Evolutionary conservation across 2,888 invertebrate genomes (phyloP).

Genomic region (Timema podura): DNA sequence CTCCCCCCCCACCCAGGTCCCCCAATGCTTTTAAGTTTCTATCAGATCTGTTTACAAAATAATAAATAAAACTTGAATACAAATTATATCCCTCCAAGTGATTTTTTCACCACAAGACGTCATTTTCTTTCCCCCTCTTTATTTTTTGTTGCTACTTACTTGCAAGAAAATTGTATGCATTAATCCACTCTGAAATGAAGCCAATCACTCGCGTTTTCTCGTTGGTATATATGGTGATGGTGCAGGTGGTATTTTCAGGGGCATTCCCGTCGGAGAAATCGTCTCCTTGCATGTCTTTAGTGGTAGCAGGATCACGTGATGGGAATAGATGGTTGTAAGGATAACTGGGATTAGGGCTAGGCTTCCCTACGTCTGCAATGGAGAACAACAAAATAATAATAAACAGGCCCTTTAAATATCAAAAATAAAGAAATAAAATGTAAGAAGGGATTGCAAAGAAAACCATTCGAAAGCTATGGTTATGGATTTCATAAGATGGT

Average conservation of each 20-base stretch:
- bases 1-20: no score
- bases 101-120: no score
- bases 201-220: slow-evolving; percentile 54
- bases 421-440: no score
- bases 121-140: no score
- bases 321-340: slow-evolving; percentile 36
- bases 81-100: no score
- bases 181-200: slow-evolving; percentile 66
- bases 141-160: slow-evolving; percentile 52
- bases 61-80: no score
- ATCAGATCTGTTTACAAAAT: no score
- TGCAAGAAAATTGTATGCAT: slow-evolving; percentile 62
- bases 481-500: no score
- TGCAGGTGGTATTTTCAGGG: slow-evolving; percentile 46
- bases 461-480: no score
- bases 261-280: slow-evolving; percentile 38
- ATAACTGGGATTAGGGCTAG: not conserved
- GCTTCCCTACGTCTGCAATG: slow-evolving; percentile 27
- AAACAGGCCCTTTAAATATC: no score
- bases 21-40: no score
- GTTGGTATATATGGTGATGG: slow-evolving; percentile 48
- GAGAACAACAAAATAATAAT: slow-evolving; percentile 18
- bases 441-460: no score
- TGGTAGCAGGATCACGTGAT: slow-evolving; percentile 36
- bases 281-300: slow-evolving; percentile 45